These are phyloP conservation scores for Corythoichthys intestinalis DNA, from an alignment of 2,113 vertebrate genomes.

Conservation along the genomic window DNA sequence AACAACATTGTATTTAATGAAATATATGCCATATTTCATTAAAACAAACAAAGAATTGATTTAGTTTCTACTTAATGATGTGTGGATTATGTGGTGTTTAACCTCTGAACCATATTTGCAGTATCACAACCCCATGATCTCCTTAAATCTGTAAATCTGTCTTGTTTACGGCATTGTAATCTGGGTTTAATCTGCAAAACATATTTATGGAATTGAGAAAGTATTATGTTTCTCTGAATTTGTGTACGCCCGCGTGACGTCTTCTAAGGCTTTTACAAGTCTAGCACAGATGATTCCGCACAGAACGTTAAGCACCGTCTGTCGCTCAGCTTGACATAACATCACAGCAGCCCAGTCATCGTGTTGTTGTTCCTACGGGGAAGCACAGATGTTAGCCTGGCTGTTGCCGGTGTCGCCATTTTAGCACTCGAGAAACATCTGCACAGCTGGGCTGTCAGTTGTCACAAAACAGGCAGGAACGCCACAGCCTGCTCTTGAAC, in stretches of 20 bases:
- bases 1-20: conserved; percentile 12
- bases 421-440: conserved; percentile 55
- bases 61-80: conserved; percentile 18
- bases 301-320: conserved; percentile 38
- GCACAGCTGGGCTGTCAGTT: conserved; percentile 58
- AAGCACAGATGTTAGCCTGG: conserved; percentile 60
- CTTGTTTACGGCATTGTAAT: conserved; percentile 55
- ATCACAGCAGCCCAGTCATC: conserved; percentile 48
- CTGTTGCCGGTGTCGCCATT: conserved; percentile 34
- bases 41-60: conserved; percentile 1
- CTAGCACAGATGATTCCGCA: conserved; percentile 26
- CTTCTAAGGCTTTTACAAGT: conserved; percentile 12
- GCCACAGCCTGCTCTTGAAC: conserved; percentile 41
- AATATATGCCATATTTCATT: conserved; percentile 1
- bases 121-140: conserved; percentile 47
- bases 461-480: conserved; percentile 25
- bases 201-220: conserved; percentile 53
- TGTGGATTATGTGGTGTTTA: conserved; percentile 40
- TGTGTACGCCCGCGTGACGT: neutral
- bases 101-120: conserved; percentile 29
- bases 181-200: conserved; percentile 52
- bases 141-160: conserved; percentile 49
- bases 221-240: conserved; percentile 20
- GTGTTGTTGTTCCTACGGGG: conserved; percentile 58
- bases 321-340: conserved; percentile 32